Base-by-base conservation (phyloP, 2,888 invertebrate species). In the Trissolcus japonicus region DNA sequence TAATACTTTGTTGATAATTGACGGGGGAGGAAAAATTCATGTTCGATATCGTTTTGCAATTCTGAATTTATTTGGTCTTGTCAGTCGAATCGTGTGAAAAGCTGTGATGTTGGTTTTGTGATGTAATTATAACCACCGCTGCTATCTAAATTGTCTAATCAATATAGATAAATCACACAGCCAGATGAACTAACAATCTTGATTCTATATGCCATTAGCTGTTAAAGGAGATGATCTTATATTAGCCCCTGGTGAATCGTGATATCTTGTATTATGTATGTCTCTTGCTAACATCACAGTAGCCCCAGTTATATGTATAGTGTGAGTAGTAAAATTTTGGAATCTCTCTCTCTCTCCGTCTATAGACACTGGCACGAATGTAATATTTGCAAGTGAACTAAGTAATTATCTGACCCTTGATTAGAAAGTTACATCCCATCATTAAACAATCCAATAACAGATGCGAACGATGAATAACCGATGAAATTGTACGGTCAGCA, bases 381-480 rank as follows among this genome's bases (percentile, higher is more conserved):
- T 35, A 35, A 35, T 35, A 35, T 53, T 17, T 13, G n/a, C 21
- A 0, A 51, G 21, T 51, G 19, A 17, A 51, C 17, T 51, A 51
- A 40, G 14, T 16, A 55, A 57, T 57, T 41, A 43, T 40, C 7
- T 14, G 7, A 25, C 4, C 6, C 14, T 25, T 13, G 53, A 65
- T 55, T 65, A 56, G 53, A 65, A 65, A 48, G 14, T 19, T n/a
- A 7, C n/a, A 55, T 55, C 19, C 35, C 50, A 29, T 56, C 56
- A 56, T 55, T 50, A 35, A 56, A 40, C 56, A 65, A 48, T 65
- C 35, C 56, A 50, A 57, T 66, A 66, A 57, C 50, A 57, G 51
- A 66, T 57, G 21, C 29, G 48, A 25, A 41, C 51, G 50, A 51
- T 50, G 40, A 66, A 48, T 50, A 46, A 48, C 25, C 48, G 40